Base-by-base conservation (phyloP, 2,888 invertebrate species). In the Parnassius orleans region DNA sequence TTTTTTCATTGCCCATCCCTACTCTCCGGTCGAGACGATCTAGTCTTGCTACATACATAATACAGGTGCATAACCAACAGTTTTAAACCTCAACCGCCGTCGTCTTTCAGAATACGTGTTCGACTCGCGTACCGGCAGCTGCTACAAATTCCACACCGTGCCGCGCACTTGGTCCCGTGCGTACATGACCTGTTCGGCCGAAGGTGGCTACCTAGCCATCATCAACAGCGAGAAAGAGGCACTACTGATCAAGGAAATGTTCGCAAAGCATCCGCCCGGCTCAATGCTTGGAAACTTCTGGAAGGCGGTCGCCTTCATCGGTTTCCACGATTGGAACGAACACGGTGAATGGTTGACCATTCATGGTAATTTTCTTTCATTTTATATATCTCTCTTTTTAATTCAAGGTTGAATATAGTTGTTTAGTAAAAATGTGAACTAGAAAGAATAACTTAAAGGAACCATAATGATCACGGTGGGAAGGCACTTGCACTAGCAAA, bases 281-380 rank as follows among this genome's bases (percentile, higher is more conserved):
- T 65, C 9, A 42, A 59, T 24, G 19, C 14, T 43, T 53, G 66
- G 56, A 1, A 53, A 59, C 1, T 65, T 65, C 63, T 19, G 2
- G 19, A 71, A 65, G 3, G 53, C 69, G 5, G 60, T 71, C 7
- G 70, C 68, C 0, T 67, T 65, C 11, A 58, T 77, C 15, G 79
- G 79, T 0, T 73, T 74, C 59, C 71, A 69, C 9, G 73, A 75
- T 56, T 74, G 73, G 73, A 66, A 65, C 2, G 69, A 73, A 9
- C 62, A 63, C 5, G 64, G 70, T 0, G 52, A 69, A 3, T 79
- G 73, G 71, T 67, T 67, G 10, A 77, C 79, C 10, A 67, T 78
- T 42, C 71, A 79, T 41, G 78, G 78, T 76, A 52, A 66, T 33
- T 9, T 44, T 15, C 9, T 43, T 9, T 15, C 9, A 11, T 52